These are phyloP conservation scores for Brachyhypopomus occidentalis DNA, from an alignment of 2,113 vertebrate species.

Conservation along the genomic window DNA sequence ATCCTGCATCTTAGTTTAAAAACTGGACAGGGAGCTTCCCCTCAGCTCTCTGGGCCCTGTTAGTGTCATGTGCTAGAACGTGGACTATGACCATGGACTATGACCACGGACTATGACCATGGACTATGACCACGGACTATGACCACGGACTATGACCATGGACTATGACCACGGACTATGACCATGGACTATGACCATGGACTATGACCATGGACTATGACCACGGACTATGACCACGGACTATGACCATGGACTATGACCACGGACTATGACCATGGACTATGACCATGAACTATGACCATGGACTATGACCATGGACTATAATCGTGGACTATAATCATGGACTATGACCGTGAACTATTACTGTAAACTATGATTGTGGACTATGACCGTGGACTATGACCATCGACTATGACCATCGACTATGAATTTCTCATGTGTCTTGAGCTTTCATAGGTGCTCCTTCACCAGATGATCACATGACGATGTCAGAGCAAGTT, in stretches of 20 bases:
- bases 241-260: not conserved
- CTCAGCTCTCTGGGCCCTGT: too few species aligned
- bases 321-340: not conserved
- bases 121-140: not conserved
- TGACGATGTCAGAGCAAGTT: not conserved
- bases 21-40: too few species aligned
- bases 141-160: not conserved
- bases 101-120: not conserved
- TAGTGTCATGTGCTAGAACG: not conserved
- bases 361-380: too few species aligned
- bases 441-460: constrained; percentile 4
- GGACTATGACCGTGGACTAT: too few species aligned
- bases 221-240: not conserved
- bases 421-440: not conserved
- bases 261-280: not conserved
- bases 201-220: not conserved
- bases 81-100: not conserved
- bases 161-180: not conserved
- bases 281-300: too few species aligned
- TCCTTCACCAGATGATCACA: not conserved
- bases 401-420: too few species aligned
- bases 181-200: not conserved
- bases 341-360: not conserved
- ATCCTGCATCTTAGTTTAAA: too few species aligned
- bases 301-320: not conserved